Evolutionary conservation across 2,888 invertebrate genomes (phyloP), one percentile per base, ranked within the genome.

Genomic region (Drosophila subsilvestris): DNA sequence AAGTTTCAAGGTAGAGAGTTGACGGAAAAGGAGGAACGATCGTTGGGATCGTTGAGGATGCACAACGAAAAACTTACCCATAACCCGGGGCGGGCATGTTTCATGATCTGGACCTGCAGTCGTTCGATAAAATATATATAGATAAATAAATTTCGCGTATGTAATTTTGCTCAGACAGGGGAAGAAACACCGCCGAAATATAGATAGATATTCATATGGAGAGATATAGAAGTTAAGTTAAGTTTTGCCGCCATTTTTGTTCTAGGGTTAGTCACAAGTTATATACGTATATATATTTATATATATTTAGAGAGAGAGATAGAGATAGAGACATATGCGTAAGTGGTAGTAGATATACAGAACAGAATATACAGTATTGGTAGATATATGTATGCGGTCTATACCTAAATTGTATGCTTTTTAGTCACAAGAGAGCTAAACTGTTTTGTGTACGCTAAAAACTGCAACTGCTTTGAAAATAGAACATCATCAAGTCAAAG

Each of bases 71-170:
- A 80, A 92, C 92, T 92, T 92, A 92, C 92, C 92, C 90, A 92
- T 91, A 63, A 91, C 89, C 89, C 92, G 90, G 80, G 92, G 92
- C 83, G 91, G 92, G 90, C 92, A 92, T 81, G 92, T 92, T 80
- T 90, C 89, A 87, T 92, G 92, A 90, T 92, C 92, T 75, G 92
- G 92, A 92, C 92, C 92, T 92, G 90, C 78, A 84, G 87, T 89
- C 89, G 84, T 89, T 89, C 83, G 67, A 71, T 67, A 68, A 50
- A 67, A 57, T 68, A 67, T 25, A 66, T 17, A 66, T 67, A 49
- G 29, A 63, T 75, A 80, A 67, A 85, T 84, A 74, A 63, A 74
- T 78, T 75, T 68, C 66, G 66, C 67, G 67, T 80, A 57, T 62
- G 53, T 62, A 70, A 71, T 66, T 75, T 63, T 72, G 76, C 72